A percentile compares a stretch with the other conserved stretches of the same genome.
These are phyloP conservation scores for Ciconia nigra DNA, from an alignment of 2,797 vertebrate species.

Conservation along the genomic window DNA sequence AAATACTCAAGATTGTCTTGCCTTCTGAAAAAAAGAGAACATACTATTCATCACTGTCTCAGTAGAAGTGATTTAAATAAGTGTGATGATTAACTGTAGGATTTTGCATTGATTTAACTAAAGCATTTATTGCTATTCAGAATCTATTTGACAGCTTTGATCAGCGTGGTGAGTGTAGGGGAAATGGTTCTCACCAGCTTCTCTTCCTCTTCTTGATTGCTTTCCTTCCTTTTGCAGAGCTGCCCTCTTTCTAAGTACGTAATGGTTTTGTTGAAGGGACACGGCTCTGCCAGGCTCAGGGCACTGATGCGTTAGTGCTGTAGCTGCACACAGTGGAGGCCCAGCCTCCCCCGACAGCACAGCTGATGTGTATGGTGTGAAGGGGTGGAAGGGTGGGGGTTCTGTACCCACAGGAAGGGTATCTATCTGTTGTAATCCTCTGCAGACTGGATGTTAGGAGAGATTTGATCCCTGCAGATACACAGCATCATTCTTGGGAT, in stretches of 20 bases:
- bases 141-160: background rate
- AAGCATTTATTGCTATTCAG: background rate
- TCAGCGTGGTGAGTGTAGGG: background rate
- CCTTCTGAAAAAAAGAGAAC: background rate
- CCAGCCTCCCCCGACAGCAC: background rate
- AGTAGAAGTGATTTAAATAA: background rate
- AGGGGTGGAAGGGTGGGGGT: too few species aligned
- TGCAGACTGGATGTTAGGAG: fast-evolving
- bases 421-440: background rate
- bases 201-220: background rate
- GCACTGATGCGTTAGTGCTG: fast-evolving
- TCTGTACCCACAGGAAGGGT: background rate
- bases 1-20: background rate
- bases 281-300: background rate
- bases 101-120: background rate
- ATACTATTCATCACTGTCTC: background rate
- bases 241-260: background rate
- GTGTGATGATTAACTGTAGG: background rate
- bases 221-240: background rate
- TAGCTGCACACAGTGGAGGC: background rate
- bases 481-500: background rate
- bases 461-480: background rate
- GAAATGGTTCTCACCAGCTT: background rate
- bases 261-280: background rate
- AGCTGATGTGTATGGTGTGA: fast-evolving